A percentile compares a stretch with the other conserved stretches of the same genome.
phyloP scores from a whole-genome alignment of 2,797 vertebrate genomes.

The Ceryle rudis region DNA sequence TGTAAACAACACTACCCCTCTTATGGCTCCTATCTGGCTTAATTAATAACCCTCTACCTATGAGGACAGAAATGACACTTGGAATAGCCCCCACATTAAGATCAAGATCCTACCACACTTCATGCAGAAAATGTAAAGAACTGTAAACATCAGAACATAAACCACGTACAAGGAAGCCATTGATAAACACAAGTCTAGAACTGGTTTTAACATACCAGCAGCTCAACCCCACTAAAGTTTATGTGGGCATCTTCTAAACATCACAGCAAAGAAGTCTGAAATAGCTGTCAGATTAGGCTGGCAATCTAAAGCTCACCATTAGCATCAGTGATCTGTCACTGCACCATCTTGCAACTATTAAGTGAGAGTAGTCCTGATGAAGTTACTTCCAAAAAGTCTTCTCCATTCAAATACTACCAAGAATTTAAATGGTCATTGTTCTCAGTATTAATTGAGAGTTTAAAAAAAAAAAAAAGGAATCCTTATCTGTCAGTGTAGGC shows the following conservation, averaged over 20 bases:
- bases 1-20: neutral
- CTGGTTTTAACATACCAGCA: neutral
- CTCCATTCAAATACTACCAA: neutral
- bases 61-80: neutral
- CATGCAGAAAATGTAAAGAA: neutral
- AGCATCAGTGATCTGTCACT: neutral
- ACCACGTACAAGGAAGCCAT: neutral
- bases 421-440: neutral
- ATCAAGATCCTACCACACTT: neutral
- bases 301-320: neutral
- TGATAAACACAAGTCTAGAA: neutral
- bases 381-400: neutral
- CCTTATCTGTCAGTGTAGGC: accelerated
- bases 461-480: neutral
- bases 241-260: neutral
- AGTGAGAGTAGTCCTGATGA: neutral
- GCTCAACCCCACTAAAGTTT: neutral
- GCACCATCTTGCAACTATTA: neutral
- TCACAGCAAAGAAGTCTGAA: neutral
- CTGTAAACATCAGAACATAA: neutral
- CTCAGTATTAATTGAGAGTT: neutral
- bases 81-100: neutral
- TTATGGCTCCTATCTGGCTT: neutral
- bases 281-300: neutral
- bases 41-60: neutral